These are phyloP conservation scores for Dione juno DNA, from an alignment of 2,888 invertebrate species.

Conservation along the genomic window DNA sequence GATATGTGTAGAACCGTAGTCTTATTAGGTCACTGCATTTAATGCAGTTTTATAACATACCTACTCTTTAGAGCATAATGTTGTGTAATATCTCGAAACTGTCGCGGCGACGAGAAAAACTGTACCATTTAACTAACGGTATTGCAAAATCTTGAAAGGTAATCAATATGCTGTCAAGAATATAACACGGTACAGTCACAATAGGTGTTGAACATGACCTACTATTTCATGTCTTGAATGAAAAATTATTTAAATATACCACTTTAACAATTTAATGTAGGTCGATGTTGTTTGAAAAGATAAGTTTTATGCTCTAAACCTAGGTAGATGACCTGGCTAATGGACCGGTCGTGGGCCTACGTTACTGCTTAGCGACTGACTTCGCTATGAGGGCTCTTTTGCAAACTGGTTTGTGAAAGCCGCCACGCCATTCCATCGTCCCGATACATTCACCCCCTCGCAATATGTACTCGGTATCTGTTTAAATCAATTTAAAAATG, in stretches of 20 bases:
- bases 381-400: conserved; percentile 67
- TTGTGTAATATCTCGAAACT: conserved; percentile 12
- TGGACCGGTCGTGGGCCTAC: conserved; percentile 56
- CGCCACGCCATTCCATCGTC: conserved; percentile 49
- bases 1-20: neutral
- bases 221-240: conserved; percentile 22
- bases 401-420: conserved; percentile 71
- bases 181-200: conserved; percentile 19
- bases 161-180: conserved; percentile 23
- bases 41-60: conserved; percentile 2
- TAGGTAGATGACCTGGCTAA: conserved; percentile 62
- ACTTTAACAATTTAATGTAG: neutral
- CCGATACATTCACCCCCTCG: conserved; percentile 49
- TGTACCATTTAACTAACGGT: conserved; percentile 34
- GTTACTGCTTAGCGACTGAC: conserved; percentile 57
- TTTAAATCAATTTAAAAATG: neutral
- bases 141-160: conserved; percentile 28
- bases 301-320: conserved; percentile 45
- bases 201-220: conserved; percentile 27
- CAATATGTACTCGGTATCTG: conserved; percentile 35
- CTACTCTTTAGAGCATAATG: neutral
- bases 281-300: conserved; percentile 22
- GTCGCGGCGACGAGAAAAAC: conserved; percentile 21
- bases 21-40: neutral
- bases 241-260: conserved; percentile 8